Evolutionary conservation across 2,888 invertebrate genomes (phyloP), one percentile per base, ranked within the genome.

Genomic region (Harmothoe impar): DNA sequence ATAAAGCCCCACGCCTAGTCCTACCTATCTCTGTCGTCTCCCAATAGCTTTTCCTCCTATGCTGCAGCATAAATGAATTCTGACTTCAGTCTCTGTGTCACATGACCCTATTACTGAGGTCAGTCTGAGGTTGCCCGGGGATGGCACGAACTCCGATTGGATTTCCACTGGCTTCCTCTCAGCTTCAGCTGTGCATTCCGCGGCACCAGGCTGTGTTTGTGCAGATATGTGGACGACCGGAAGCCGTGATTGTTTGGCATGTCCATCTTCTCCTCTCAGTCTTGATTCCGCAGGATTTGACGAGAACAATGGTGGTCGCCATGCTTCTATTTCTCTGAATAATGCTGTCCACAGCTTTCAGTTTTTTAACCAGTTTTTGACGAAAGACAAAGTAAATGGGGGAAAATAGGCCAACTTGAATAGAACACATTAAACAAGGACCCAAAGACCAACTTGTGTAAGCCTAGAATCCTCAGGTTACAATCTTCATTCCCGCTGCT

Each of bases 31-130:
- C 5, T 52, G 54, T 10, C 54, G 54, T 52, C 54, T 62, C 62
- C 3, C 7, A 20, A 15, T 20, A 62, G 62, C 62, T 62, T 12
- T 20, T 62, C 1, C 62, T 15, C 15, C 62, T n/a, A 3, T 62
- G 20, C 12, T n/a, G n/a, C 62, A 1, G 62, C 20, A 15, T 62
- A 62, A 62, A 20, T 62, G 62, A 62, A 62, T 62, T 62, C 62
- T 62, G 62, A 62, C 62, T 62, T 62, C 62, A 3, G 20, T 62
- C 62, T 7, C 3, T 20, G n/a, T 62, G 62, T 62, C 62, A 62
- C 62, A n/a, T 62, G 62, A 62, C 62, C 62, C 62, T 62, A 20
- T 62, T n/a, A 62, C 62, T n/a, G n/a, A 62, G 62, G 62, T 62
- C 62, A n/a, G 0, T 5, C 62, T 43, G n/a, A 62, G 62, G 62